phyloP scores from a whole-genome alignment of 2,888 invertebrate species.

The Andrena haemorrhoa region DNA sequence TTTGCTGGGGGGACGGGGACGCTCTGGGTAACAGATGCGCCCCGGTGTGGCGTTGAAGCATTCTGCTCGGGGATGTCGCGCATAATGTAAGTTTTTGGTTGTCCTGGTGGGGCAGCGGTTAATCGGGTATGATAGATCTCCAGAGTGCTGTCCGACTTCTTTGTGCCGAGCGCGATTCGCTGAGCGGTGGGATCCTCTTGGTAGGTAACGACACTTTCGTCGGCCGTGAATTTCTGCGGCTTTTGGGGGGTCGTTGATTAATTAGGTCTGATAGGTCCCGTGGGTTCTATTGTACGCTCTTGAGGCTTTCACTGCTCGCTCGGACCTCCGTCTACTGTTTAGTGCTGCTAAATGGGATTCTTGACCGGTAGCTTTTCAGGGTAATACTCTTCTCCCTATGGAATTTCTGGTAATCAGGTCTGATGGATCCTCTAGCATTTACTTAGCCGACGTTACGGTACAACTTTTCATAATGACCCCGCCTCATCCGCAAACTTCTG shows the following conservation, averaged over 20 bases:
- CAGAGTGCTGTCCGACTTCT: neutral
- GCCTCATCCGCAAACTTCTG: too few species aligned
- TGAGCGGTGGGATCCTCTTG: neutral
- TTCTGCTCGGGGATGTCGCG: too few species aligned
- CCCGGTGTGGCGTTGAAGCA: neutral
- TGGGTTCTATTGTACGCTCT: neutral
- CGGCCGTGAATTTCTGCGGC: neutral
- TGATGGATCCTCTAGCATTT: too few species aligned
- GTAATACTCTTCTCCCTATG: too few species aligned
- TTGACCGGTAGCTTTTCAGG: too few species aligned
- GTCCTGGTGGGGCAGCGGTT: neutral
- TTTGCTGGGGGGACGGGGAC: neutral
- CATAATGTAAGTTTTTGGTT: too few species aligned
- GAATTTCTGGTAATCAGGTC: too few species aligned
- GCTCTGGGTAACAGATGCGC: neutral
- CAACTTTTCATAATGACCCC: too few species aligned
- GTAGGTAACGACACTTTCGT: neutral
- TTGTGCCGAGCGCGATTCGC: neutral
- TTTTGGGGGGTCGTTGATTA: neutral
- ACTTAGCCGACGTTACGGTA: too few species aligned
- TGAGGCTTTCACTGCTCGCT: neutral
- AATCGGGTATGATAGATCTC: neutral
- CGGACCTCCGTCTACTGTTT: too few species aligned
- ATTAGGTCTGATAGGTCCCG: neutral
- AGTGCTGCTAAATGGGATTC: too few species aligned